Conservation (phyloP, 2,888 invertebrate genomes). For the Sesia apiformis region DNA sequence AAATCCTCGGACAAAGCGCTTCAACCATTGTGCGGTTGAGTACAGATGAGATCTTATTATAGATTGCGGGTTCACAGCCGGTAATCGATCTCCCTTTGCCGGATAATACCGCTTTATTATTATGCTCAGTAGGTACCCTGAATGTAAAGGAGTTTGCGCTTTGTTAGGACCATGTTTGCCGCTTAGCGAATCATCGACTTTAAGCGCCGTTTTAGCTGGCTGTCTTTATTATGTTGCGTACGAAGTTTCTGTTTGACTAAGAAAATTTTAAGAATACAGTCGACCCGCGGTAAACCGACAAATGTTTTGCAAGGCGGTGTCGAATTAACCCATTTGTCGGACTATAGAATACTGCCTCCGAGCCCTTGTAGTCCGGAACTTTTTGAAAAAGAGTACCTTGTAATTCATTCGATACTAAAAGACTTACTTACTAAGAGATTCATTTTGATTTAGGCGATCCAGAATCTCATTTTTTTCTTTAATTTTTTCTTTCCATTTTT, state of each 20-base stretch:
- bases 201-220: background rate
- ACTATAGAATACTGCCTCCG: no score
- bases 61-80: constrained; percentile 22
- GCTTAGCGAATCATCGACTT: background rate
- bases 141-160: background rate
- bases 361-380: no score
- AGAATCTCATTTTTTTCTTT: no score
- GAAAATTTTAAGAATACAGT: background rate
- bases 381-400: no score
- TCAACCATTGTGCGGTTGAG: constrained; percentile 27
- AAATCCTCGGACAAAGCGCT: constrained; percentile 23
- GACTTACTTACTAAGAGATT: no score
- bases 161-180: background rate
- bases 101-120: background rate
- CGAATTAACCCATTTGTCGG: no score
- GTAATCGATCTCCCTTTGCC: constrained; percentile 27
- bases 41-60: constrained; percentile 46
- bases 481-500: no score
- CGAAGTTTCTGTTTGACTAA: background rate
- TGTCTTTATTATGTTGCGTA: background rate
- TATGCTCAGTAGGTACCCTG: background rate
- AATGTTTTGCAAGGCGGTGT: no score
- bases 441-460: no score
- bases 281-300: background rate
- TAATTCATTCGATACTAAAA: no score